Conservation (phyloP, 2,113 vertebrate species). For the Pimephales promelas region DNA sequence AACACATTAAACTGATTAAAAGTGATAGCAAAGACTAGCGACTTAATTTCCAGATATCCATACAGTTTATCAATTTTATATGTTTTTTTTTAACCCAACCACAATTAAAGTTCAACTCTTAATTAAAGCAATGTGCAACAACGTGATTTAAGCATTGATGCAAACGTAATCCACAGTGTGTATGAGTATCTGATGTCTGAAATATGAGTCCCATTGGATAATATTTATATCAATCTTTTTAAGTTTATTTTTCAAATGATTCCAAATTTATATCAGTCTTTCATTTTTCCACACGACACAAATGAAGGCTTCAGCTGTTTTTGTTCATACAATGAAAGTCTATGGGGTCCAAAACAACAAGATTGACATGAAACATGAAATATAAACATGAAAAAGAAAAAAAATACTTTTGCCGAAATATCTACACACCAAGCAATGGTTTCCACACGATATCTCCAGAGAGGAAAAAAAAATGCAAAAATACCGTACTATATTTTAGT, state of each 20-base stretch:
- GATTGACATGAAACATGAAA: no score
- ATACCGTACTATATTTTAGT: no score
- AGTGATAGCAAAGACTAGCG: background rate
- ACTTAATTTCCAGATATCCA: background rate
- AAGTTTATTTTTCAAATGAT: no score
- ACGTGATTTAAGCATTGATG: background rate
- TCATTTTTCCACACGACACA: background rate
- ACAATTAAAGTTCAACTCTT: background rate
- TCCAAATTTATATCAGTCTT: background rate
- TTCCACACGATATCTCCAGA: no score
- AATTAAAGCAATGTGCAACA: background rate
- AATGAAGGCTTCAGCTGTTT: background rate
- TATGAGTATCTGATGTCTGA: background rate
- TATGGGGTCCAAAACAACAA: background rate
- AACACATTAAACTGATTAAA: background rate
- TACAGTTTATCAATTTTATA: background rate
- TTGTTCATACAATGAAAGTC: background rate
- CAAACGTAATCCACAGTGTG: background rate
- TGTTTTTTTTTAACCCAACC: background rate
- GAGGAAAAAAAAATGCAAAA: no score
- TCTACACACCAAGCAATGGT: no score
- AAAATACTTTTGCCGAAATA: background rate
- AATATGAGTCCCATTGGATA: background rate
- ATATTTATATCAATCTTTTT: background rate
- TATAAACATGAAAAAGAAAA: background rate